Conservation (phyloP, 2,113 vertebrate genomes). For the Petrocephalus zakoni region DNA sequence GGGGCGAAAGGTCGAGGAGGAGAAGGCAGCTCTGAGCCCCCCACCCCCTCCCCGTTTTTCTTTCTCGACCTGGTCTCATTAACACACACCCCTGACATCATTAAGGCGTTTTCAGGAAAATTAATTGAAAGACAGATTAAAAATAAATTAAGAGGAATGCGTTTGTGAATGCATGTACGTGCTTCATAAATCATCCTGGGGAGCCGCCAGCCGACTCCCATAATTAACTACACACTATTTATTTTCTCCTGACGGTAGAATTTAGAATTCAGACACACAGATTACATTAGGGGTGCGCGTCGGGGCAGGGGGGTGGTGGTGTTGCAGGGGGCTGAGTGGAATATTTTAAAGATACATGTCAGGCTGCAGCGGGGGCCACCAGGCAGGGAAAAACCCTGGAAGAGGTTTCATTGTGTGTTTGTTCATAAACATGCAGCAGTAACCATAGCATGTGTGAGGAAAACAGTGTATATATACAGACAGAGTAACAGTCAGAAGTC, state of each 20-base stretch:
- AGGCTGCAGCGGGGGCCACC: constrained; percentile 23
- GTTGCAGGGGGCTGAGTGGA: constrained; percentile 74
- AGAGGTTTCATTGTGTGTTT: background rate
- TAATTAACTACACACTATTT: constrained; percentile 82
- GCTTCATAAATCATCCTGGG: constrained; percentile 82
- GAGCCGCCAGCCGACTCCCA: constrained; percentile 65
- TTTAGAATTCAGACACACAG: constrained; percentile 88
- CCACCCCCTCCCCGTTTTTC: constrained; percentile 1
- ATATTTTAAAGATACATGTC: constrained; percentile 83
- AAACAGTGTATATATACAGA: background rate
- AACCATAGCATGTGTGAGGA: background rate
- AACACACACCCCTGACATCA: constrained; percentile 77
- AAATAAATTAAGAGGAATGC: constrained; percentile 93
- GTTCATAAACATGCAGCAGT: background rate
- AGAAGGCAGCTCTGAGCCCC: background rate
- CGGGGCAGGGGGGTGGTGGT: constrained; percentile 51
- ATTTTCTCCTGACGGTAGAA: constrained; percentile 96
- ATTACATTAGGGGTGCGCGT: constrained; percentile 93
- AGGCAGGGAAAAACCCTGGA: background rate
- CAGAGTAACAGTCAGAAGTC: background rate
- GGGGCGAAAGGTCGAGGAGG: background rate
- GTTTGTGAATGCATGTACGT: constrained; percentile 68
- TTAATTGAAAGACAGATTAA: constrained; percentile 90
- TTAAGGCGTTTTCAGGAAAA: constrained; percentile 87
- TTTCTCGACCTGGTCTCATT: constrained; percentile 64